phyloP scores from a whole-genome alignment of 2,797 vertebrate species.

The Notamacropus eugenii region DNA sequence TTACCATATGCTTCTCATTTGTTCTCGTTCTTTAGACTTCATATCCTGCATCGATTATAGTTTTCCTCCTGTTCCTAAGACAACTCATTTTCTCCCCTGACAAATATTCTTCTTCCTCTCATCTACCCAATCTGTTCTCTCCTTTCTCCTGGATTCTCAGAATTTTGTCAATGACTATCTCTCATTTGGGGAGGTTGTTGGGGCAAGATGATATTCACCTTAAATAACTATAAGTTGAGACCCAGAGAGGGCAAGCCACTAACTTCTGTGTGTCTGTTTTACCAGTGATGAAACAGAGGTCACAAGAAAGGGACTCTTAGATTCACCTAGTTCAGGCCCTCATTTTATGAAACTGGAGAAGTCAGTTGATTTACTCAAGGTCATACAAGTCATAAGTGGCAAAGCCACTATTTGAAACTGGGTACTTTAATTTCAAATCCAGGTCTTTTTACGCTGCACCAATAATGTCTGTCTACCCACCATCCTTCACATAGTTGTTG shows the following conservation, averaged over 20 bases:
- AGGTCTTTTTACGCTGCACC: neutral
- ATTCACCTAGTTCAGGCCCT: neutral
- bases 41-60: neutral
- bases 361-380: neutral
- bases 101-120: neutral
- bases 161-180: neutral
- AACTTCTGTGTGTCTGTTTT: neutral
- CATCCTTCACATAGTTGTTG: neutral
- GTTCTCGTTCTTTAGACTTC: neutral
- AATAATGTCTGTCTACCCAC: neutral
- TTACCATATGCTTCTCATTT: neutral
- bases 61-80: neutral
- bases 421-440: neutral
- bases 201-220: neutral
- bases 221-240: too few relatives aligned
- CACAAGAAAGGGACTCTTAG: neutral
- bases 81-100: neutral
- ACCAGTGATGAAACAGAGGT: neutral
- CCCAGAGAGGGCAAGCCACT: neutral
- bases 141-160: neutral
- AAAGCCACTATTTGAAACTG: neutral
- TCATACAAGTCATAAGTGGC: neutral
- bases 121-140: neutral
- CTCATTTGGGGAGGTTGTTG: neutral
- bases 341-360: neutral